Evolutionary conservation across 2,888 invertebrate species (phyloP).

Genomic region (Pycnomerus fuliginosus): DNA sequence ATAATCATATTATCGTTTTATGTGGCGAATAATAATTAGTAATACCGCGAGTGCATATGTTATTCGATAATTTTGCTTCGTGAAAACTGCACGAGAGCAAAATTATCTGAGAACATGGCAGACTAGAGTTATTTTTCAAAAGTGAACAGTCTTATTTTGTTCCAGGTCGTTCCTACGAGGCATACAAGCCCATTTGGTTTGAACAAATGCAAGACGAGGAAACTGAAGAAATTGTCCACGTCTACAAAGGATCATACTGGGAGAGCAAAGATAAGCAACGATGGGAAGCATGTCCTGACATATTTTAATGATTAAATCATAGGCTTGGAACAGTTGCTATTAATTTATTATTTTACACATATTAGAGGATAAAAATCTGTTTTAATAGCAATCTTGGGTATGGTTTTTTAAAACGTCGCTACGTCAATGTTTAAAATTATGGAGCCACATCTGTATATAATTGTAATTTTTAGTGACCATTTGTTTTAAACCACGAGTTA

Average conservation of each 20-base stretch:
- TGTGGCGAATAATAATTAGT: no score
- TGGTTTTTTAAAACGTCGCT: conserved; percentile 10
- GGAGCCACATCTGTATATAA: conserved; percentile 16
- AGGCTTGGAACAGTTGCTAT: conserved; percentile 21
- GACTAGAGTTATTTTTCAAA: no score
- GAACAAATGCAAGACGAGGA: conserved; percentile 75
- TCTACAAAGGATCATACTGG: conserved; percentile 92
- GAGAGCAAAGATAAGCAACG: conserved; percentile 82
- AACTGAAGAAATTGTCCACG: conserved; percentile 69
- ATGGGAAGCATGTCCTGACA: conserved; percentile 90
- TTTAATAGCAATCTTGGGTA: conserved; percentile 8
- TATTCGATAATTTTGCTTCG: no score
- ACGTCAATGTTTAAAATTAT: conserved; percentile 12
- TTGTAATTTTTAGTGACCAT: conserved; percentile 9
- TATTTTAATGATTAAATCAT: conserved; percentile 61
- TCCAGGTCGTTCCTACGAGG: conserved; percentile 62
- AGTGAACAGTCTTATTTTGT: conserved; percentile 6
- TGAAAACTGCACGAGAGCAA: no score
- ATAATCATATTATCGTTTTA: no score
- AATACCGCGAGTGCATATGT: no score
- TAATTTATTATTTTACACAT: conserved; percentile 17
- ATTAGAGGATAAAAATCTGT: conserved; percentile 3
- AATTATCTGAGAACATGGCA: no score
- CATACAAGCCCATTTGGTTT: conserved; percentile 89
- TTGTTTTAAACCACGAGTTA: conserved; percentile 11